Conservation (phyloP, 2,113 vertebrate species). For the Pachyramphus minor region DNA sequence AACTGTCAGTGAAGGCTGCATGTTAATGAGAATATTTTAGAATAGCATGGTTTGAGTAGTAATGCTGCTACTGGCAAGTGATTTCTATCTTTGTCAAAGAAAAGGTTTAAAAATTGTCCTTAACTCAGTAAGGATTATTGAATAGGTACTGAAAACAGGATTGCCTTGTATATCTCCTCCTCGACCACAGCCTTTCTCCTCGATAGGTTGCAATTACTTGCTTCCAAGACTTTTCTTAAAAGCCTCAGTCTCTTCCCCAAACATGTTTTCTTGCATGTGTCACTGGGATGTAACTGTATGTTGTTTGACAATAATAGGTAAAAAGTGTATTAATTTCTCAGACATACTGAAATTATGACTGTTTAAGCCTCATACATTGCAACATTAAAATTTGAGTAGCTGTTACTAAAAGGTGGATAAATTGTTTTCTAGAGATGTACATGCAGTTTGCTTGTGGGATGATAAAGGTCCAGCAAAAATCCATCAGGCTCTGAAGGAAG, state of each 20-base stretch:
- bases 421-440: conserved; percentile 86
- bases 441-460: conserved; percentile 98
- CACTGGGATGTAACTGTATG: background rate
- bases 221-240: background rate
- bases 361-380: background rate
- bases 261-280: background rate
- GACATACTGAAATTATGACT: background rate
- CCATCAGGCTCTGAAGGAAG: conserved; percentile 98
- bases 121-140: background rate
- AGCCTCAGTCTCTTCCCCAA: background rate
- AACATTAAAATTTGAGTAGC: background rate
- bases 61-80: background rate
- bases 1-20: background rate
- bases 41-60: background rate
- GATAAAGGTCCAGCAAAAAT: conserved; percentile 99
- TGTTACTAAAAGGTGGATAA: conserved; percentile 7
- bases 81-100: background rate
- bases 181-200: background rate
- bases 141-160: background rate
- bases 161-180: background rate
- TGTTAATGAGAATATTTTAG: background rate
- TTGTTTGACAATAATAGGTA: background rate
- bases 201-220: background rate
- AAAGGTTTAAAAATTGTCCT: background rate
- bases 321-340: background rate